Base-by-base conservation (phyloP, 2,113 vertebrate genomes). In the Nesogale talazaci region DNA sequence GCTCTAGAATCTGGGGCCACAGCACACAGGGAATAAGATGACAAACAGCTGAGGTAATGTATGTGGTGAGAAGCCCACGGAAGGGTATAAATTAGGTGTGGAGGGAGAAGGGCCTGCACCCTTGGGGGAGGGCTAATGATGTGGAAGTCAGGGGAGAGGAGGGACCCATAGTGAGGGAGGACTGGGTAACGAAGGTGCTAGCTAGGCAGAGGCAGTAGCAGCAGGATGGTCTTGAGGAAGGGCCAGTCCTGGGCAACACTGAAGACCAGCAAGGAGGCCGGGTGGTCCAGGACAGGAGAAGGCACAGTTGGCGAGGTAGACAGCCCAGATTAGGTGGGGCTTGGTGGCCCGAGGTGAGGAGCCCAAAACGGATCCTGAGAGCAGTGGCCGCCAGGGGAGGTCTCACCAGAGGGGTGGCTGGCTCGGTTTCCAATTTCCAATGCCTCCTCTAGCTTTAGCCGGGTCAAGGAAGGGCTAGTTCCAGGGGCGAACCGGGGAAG, bases 101-200 rank as follows among this genome's bases (percentile, higher is more conserved):
- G 0, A 0, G 14, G 87, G 2, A 0, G 22, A 81, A 17, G 36
- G 0, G 46, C 1, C 7, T 1, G 59, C 3, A n/a, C n/a, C n/a
- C 20, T 10, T 2, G 11, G 19, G 67, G 17, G 65, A 56, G 27
- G 6, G 61, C n/a, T 25, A 4, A 38, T 1, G 57, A 63, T 10
- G 3, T 34, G 61, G 20, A 78, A n/a, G 40, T 57, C 36, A 31
- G 31, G n/a, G 42, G 15, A 86, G 16, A 40, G 34, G 6, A 17
- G 7, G 59, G 59, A 12, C 56, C 31, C 6, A 57, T 4, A 31
- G 61, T 15, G 34, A 46, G 65, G 16, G 42, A 36, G 0, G 34
- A 57, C 57, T 15, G 29, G 6, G 27, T 23, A 65, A 63, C 31
- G 12, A 2, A n/a, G 6, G 38, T 17, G n/a, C 40, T 6, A 61